Base-by-base conservation (phyloP, 23 tunicate genomes). In the Trididemnum nubilum region DNA sequence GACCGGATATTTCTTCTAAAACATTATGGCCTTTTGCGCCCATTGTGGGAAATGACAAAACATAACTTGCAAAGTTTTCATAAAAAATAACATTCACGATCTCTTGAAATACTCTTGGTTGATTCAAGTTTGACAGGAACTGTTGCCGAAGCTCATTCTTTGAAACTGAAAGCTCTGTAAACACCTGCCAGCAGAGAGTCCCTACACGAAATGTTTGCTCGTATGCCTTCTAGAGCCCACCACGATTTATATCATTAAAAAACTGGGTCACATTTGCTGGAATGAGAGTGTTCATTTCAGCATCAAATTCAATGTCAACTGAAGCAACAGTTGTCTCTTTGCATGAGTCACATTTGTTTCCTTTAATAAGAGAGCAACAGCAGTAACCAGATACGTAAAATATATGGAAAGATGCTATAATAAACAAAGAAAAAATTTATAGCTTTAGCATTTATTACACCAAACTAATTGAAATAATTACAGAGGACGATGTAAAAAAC, bases 211-310 rank as follows among this genome's bases (percentile, higher is more conserved):
- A 61, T 5, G 69, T 61, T 9, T 61, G 5, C 22, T 22, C 27
- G 69, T 61, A 9, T 15, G 69, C 23, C 69, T 61, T 61, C 69
- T 24, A 61, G 30, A 61, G 69, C 69, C 69, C 69, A 61, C 69
- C 69, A 61, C 69, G 69, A 61, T 61, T 61, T 9, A 61, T 61
- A 4, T 61, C 69, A n/a, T 61, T n/a, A 61, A 61, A 61, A 24
- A 61, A 61, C 15, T 61, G 5, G 69, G 30, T 5, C 4, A 25
- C 69, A 25, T 61, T 61, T 61, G 19, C 23, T 22, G 69, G 69
- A 61, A 61, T 61, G 27, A 5, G 5, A 22, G 69, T 25, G 69
- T 61, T 5, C 30, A 25, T n/a, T 9, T 61, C 5, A 61, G 15
- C 30, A 44, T 7, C 15, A 15, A 44, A 9, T 61, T 61, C 23